These are phyloP conservation scores for Eledone cirrhosa DNA, from an alignment of 2,888 invertebrate species.

Conservation along the genomic window DNA sequence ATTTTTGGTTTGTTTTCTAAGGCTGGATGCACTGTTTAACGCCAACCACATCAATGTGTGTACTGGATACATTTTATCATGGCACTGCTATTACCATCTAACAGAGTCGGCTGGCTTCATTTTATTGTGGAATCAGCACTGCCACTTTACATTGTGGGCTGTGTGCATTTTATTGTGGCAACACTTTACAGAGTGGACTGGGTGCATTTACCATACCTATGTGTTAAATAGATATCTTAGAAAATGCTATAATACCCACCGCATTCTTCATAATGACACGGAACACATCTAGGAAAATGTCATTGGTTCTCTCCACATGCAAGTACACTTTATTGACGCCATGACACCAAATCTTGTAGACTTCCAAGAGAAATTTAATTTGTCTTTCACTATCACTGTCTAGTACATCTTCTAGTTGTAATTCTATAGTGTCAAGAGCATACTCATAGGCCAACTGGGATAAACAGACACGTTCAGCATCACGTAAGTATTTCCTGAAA, in stretches of 20 bases:
- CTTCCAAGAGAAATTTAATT: conserved; percentile 69
- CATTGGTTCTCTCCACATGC: conserved; percentile 48
- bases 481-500: conserved; percentile 81
- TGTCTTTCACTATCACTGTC: conserved; percentile 67
- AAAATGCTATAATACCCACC: conserved; percentile 38
- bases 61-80: too few relatives aligned
- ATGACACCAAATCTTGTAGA: conserved; percentile 75
- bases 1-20: too few relatives aligned
- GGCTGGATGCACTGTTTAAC: too few relatives aligned
- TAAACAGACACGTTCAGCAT: conserved; percentile 83
- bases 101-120: too few relatives aligned
- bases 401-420: conserved; percentile 42
- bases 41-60: too few relatives aligned
- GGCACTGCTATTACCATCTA: too few relatives aligned
- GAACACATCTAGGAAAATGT: conserved; percentile 56
- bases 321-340: conserved; percentile 42
- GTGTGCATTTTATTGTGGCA: too few relatives aligned
- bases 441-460: conserved; percentile 78
- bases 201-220: too few relatives aligned
- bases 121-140: too few relatives aligned
- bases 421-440: conserved; percentile 68
- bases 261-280: conserved; percentile 51
- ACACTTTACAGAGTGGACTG: too few relatives aligned
- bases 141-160: too few relatives aligned
- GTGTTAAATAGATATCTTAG: too few relatives aligned